Evolutionary conservation across 2,113 vertebrate species (phyloP).

Genomic region (Bubo bubo): DNA sequence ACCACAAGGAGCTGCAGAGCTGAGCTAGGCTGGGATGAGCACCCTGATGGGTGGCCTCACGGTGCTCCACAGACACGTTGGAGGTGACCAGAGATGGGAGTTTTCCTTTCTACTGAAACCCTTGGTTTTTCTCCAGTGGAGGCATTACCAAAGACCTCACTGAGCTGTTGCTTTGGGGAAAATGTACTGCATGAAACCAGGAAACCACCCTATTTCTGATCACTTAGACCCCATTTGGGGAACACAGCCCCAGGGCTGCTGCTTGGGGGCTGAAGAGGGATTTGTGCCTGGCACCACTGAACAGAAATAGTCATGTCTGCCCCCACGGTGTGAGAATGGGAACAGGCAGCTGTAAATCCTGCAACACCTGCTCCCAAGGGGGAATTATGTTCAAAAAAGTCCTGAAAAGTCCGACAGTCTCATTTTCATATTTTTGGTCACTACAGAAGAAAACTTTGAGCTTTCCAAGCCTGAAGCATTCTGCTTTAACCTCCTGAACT

Average conservation of each 20-base stretch:
- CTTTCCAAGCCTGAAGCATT: neutral
- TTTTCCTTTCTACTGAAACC: neutral
- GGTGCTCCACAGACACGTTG: neutral
- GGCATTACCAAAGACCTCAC: neutral
- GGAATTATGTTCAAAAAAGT: neutral
- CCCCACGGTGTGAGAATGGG: neutral
- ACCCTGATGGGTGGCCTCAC: neutral
- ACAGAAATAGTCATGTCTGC: neutral
- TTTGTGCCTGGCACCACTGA: neutral
- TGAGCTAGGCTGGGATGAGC: neutral
- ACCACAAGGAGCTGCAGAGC: fast-evolving
- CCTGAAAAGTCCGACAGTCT: neutral
- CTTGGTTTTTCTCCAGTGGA: neutral
- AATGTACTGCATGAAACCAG: neutral
- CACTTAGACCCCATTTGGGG: neutral
- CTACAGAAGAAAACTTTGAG: neutral
- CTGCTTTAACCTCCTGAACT: neutral
- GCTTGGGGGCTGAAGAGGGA: neutral
- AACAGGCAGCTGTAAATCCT: neutral
- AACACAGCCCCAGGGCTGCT: neutral
- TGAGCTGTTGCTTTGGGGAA: neutral
- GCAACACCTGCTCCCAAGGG: neutral
- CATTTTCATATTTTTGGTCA: neutral
- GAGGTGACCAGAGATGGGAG: neutral
- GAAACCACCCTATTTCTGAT: neutral